Evolutionary conservation across 2,797 vertebrate species (phyloP), one percentile per base, ranked within the genome.

Genomic region (Lithobates pipiens): DNA sequence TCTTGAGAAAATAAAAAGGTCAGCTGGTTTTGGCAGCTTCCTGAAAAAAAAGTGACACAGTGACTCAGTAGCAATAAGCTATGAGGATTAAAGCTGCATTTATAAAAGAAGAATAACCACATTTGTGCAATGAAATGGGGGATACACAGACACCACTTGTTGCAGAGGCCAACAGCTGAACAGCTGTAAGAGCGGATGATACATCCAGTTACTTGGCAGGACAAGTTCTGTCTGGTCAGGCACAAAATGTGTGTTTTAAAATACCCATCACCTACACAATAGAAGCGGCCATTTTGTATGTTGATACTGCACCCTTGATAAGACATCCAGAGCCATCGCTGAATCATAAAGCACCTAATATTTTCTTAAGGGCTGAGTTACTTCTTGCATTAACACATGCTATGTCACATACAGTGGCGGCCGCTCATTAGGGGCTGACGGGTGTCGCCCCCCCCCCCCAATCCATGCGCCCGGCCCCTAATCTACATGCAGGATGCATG

Each of bases 161-260:
- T 77, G 32, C 57, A 65, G 76, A 42, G 23, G 23, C 76, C 32
- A 65, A 65, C 76, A 67, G 76, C 76, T 77, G 76, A 77, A 65
- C 57, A 77, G 39, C 57, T 65, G 57, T 77, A 65, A 39, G 27
- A 50, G 9, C 36, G 61, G 15, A 77, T 77, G 57, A 77, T 42
- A 11, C 76, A 77, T 65, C 39, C 23, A 76, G 50, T 23, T 50
- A 61, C 75, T 75, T 54, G 73, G 44, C 73, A 18, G n/a, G 57
- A 13, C 32, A 15, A 3, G 34, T 36, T 65, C 25, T 2, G 34
- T 42, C 34, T 39, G 76, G 76, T n/a, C 32, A 25, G 4, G 34
- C 5, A 77, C 36, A 27, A 27, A 65, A 65, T 23, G 2, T 25
- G n/a, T 23, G 61, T n/a, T 65, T 65, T 65, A 25, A 65, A 25